Evolutionary conservation across 2,113 vertebrate species (phyloP).

Genomic region (Phaetusa simplex): DNA sequence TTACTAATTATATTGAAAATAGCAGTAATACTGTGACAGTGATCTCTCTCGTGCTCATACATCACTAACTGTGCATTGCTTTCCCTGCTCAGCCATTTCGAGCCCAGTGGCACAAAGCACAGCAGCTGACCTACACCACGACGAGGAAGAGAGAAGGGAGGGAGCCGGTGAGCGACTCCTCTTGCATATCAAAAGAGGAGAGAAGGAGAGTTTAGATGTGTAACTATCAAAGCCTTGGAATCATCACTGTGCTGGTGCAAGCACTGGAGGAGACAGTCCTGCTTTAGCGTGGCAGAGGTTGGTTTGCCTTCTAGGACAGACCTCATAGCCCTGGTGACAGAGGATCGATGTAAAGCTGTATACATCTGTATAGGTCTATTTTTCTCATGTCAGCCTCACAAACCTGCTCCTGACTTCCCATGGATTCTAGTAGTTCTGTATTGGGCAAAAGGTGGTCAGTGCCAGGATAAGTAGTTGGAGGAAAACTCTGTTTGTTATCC

Average conservation of each 20-base stretch:
- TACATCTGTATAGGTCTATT: background rate
- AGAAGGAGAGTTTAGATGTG: background rate
- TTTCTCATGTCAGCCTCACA: background rate
- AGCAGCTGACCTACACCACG: background rate
- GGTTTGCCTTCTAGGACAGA: background rate
- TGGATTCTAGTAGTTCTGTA: background rate
- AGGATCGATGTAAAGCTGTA: fast-evolving
- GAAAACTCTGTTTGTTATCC: background rate
- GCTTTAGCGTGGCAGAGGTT: background rate
- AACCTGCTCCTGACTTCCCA: background rate
- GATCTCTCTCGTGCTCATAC: constrained; percentile 23
- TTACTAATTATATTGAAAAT: constrained; percentile 66
- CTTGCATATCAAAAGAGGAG: background rate
- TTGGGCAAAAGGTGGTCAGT: background rate
- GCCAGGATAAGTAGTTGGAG: background rate
- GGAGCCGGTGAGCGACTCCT: background rate
- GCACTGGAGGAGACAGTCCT: background rate
- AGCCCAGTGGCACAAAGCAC: background rate
- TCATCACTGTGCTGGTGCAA: background rate
- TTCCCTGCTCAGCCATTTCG: background rate
- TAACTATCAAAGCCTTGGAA: background rate
- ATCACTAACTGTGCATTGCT: background rate
- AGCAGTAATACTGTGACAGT: constrained; percentile 37
- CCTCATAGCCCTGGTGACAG: fast-evolving
- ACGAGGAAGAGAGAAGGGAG: background rate